Percentiles rank a stretch among this genome's conserved stretches.
Conservation (phyloP, 2,797 vertebrate species). For the Epinephelus coioides region DNA sequence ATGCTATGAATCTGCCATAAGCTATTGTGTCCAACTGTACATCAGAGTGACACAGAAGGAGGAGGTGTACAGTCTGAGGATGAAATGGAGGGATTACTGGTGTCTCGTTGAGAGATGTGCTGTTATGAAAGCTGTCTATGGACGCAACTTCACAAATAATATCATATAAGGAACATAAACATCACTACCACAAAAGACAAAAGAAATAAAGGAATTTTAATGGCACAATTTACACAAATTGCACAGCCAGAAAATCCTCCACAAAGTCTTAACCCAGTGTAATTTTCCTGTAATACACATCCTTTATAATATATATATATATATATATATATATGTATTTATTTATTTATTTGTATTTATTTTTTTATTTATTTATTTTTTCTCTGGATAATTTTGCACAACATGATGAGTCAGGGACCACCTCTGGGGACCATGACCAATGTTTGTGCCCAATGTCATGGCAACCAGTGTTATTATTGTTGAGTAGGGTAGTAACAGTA, state of each 20-base stretch:
- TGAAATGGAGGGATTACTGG: slow-evolving; percentile 20
- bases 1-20: slow-evolving; percentile 75
- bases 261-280: background rate
- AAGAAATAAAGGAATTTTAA: background rate
- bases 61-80: slow-evolving; percentile 13
- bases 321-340: too few species aligned
- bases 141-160: slow-evolving; percentile 15
- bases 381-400: background rate
- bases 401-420: background rate
- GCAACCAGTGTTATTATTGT: too few species aligned
- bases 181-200: background rate
- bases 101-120: slow-evolving; percentile 13
- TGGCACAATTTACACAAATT: background rate
- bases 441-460: background rate
- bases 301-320: too few species aligned
- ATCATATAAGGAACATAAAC: background rate
- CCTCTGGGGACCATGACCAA: background rate
- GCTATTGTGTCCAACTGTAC: slow-evolving; percentile 65
- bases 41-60: slow-evolving; percentile 46
- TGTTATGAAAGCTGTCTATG: slow-evolving; percentile 29
- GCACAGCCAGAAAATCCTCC: background rate
- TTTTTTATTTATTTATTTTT: background rate
- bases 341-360: too few species aligned
- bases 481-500: too few species aligned
- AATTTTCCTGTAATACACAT: background rate